Percentiles rank a stretch among this genome's conserved stretches.
phyloP scores from a whole-genome alignment of 2,797 vertebrate genomes.

The Ceryle rudis region DNA sequence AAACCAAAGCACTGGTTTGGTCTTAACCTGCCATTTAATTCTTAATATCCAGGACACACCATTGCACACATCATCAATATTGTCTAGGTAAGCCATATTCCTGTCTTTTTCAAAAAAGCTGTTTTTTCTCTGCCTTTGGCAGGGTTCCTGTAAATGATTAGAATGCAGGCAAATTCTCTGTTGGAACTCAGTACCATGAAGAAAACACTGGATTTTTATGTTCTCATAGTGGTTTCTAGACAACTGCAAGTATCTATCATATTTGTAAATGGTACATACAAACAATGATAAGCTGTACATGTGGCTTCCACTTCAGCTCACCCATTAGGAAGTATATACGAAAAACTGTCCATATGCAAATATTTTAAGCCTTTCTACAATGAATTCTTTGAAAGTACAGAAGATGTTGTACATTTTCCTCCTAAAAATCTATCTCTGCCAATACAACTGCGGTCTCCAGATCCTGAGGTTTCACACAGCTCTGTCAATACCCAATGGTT shows the following conservation, averaged over 20 bases:
- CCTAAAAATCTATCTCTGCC: neutral
- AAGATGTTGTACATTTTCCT: neutral
- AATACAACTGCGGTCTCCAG: neutral
- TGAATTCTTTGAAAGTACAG: neutral
- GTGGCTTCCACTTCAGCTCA: neutral
- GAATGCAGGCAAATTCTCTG: neutral
- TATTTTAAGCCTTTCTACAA: neutral
- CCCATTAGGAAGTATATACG: neutral
- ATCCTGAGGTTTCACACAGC: neutral
- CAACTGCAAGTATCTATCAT: neutral
- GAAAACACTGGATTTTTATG: neutral
- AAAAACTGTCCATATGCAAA: neutral
- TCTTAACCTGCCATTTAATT: neutral
- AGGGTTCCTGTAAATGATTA: neutral
- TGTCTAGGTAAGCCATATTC: neutral
- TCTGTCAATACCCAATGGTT: neutral
- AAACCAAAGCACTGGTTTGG: neutral
- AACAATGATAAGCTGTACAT: fast-evolving
- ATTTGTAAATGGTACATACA: neutral
- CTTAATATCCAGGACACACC: neutral
- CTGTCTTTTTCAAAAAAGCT: neutral
- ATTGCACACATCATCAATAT: neutral
- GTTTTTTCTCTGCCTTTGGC: neutral
- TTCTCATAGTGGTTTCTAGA: neutral
- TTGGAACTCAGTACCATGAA: neutral